phyloP scores from a whole-genome alignment of 2,797 vertebrate genomes.

The Rhinoraja longicauda region DNA sequence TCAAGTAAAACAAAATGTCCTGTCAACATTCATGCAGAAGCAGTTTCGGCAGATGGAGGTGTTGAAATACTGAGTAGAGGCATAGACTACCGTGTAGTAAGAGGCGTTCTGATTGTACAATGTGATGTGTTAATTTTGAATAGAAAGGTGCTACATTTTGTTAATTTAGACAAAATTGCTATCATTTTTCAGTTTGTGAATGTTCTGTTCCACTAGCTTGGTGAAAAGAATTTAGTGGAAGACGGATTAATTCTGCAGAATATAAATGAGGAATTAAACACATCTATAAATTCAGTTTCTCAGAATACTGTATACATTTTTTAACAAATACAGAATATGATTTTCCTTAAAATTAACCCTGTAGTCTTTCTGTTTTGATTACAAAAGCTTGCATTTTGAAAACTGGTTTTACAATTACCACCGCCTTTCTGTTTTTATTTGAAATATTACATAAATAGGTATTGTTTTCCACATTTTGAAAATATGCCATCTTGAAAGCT shows the following conservation, averaged over 20 bases:
- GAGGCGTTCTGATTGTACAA: conserved; percentile 2
- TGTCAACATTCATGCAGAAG: conserved; percentile 4
- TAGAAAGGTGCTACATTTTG: conserved; percentile 18
- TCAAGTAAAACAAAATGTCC: conserved; percentile 10
- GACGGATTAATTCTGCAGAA: neutral
- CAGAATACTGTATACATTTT: neutral
- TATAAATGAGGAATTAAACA: neutral
- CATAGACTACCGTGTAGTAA: neutral
- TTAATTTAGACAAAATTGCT: conserved; percentile 7
- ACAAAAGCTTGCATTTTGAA: neutral
- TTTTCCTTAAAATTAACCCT: neutral
- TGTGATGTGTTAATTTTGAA: conserved; percentile 3
- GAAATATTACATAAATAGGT: neutral
- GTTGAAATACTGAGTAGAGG: neutral
- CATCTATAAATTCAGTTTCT: neutral
- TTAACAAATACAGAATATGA: neutral
- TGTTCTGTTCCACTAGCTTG: neutral
- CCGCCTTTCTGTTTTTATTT: neutral
- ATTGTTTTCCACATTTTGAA: neutral
- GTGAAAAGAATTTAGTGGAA: neutral
- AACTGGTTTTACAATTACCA: neutral
- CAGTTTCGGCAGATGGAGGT: neutral
- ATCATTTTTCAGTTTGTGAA: neutral
- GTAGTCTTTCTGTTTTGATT: neutral
- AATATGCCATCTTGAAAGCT: neutral